Evolutionary conservation across 2,888 invertebrate genomes (phyloP).

Genomic region (Phortica magna): DNA sequence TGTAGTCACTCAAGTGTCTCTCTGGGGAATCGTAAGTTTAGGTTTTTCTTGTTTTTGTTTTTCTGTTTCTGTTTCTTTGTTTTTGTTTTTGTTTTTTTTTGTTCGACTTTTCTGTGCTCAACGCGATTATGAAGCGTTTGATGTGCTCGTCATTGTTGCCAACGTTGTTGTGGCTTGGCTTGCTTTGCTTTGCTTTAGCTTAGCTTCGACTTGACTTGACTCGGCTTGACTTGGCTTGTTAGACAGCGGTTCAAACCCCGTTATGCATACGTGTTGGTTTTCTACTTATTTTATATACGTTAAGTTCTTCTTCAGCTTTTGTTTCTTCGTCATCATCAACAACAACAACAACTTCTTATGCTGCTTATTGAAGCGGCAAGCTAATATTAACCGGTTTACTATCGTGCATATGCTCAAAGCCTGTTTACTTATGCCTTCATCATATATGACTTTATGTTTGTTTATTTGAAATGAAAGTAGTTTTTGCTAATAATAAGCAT

Average conservation of each 20-base stretch:
- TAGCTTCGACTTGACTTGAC: background rate
- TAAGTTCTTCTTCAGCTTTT: too few species aligned
- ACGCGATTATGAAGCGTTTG: conserved; percentile 27
- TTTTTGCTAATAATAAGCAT: background rate
- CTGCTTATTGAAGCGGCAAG: conserved; percentile 9
- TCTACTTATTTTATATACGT: conserved; percentile 9
- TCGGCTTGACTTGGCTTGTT: background rate
- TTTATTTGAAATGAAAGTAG: background rate
- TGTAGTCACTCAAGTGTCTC: background rate
- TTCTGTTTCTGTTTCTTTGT: too few species aligned
- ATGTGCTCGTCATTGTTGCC: conserved; percentile 4
- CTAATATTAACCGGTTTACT: conserved; percentile 11
- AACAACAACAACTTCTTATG: background rate
- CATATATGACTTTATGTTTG: background rate
- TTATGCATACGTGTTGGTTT: background rate
- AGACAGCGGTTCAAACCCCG: background rate
- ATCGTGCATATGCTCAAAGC: background rate
- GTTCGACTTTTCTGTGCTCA: background rate
- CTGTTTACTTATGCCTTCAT: background rate
- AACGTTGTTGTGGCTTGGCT: background rate
- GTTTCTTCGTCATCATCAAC: too few species aligned
- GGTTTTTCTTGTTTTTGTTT: background rate
- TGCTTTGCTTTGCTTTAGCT: background rate
- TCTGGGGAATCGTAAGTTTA: conserved; percentile 3
- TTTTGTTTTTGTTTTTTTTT: background rate